A percentile compares a stretch with the other conserved stretches of the same genome.
Conservation (phyloP, 1,140 invertebrate genomes). For the Eurosta solidaginis region DNA sequence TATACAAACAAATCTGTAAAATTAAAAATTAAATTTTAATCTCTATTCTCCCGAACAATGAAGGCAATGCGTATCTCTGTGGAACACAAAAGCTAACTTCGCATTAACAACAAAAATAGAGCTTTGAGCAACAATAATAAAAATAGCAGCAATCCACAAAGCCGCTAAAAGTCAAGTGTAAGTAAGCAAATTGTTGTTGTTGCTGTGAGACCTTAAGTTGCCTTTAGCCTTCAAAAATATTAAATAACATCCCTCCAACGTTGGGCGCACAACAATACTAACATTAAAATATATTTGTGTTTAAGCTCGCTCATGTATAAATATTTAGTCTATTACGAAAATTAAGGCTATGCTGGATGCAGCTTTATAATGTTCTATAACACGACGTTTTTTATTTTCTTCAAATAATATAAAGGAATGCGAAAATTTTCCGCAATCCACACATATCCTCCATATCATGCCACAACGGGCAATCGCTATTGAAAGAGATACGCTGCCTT, state of each 20-base stretch:
- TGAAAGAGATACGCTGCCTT: too few relatives aligned
- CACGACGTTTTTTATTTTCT: background rate
- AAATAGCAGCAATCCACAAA: background rate
- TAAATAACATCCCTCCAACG: background rate
- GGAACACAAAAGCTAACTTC: background rate
- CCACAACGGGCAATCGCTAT: too few relatives aligned
- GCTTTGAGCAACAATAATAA: background rate
- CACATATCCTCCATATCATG: background rate
- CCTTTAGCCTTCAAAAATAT: background rate
- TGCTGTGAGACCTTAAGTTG: background rate
- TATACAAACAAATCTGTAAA: constrained; percentile 50
- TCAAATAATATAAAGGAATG: background rate
- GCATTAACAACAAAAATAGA: background rate
- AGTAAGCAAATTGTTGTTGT: background rate
- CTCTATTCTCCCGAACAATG: constrained; percentile 32
- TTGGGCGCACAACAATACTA: too few relatives aligned
- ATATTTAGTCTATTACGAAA: background rate
- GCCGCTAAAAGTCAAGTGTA: background rate
- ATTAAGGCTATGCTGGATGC: background rate
- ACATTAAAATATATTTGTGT: too few relatives aligned
- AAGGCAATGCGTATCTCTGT: constrained; percentile 22
- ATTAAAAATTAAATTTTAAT: constrained; percentile 60
- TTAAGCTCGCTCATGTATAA: background rate
- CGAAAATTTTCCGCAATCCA: background rate
- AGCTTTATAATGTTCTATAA: background rate